phyloP scores from a whole-genome alignment of 2,113 vertebrate species.

The Sarotherodon lohbergeri region DNA sequence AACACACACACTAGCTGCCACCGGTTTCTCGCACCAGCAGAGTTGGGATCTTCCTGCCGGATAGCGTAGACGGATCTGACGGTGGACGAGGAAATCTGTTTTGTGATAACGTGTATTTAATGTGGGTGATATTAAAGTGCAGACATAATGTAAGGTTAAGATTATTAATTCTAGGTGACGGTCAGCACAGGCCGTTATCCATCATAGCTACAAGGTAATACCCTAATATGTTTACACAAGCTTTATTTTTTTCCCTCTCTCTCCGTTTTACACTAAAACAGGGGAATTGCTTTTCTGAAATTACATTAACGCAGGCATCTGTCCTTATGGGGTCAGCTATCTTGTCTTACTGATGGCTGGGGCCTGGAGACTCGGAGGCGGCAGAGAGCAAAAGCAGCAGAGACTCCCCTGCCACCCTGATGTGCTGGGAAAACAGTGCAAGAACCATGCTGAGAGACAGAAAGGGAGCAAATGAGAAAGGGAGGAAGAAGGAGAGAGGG shows the following conservation, averaged over 20 bases:
- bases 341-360: conserved; percentile 36
- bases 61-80: conserved; percentile 18
- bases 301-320: conserved; percentile 21
- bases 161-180: not conserved
- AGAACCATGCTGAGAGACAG: conserved; percentile 46
- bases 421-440: conserved; percentile 57
- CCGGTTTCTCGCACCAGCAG: conserved; percentile 36
- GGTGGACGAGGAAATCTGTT: not conserved
- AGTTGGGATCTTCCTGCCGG: conserved; percentile 24
- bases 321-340: conserved; percentile 48
- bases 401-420: conserved; percentile 35
- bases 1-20: conserved; percentile 37
- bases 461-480: conserved; percentile 25
- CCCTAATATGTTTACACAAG: conserved; percentile 7
- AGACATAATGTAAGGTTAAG: not conserved
- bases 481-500: not conserved
- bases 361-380: conserved; percentile 32
- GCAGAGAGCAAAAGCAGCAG: conserved; percentile 14
- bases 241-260: not conserved
- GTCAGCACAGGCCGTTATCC: not conserved
- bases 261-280: conserved; percentile 10
- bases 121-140: not conserved
- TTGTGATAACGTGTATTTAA: not conserved
- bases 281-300: conserved; percentile 3
- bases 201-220: not conserved